Base-by-base conservation (phyloP, 2,888 invertebrate species). In the Gastrophysa polygoni region DNA sequence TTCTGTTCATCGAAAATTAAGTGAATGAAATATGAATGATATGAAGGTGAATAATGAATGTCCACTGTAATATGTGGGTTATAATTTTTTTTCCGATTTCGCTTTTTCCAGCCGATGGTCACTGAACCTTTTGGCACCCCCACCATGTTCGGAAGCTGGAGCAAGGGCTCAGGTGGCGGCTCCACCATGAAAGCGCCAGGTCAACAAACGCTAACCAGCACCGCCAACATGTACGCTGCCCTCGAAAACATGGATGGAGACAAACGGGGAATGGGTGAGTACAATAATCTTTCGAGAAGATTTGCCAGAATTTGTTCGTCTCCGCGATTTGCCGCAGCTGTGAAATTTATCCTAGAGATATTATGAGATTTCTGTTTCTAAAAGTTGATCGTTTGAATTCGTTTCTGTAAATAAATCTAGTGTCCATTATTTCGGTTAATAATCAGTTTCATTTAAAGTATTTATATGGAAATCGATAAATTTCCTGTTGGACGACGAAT, bases 81-180 rank as follows among this genome's bases (percentile, higher is more conserved):
- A 21, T 21, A 18, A 20, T 48, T 3, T 51, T 56, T 11, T 11
- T 56, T 11, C 10, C 6, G 32, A 32, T 32, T 38, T 17, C 50
- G 38, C 34, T 54, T 48, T 67, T 66, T 34, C n/a, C 58, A 82
- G 83, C 82, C 82, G 16, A 71, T 78, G n/a, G 77, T 78, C 64
- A 82, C 83, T 34, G 83, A 83, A 67, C 78, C 80, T 57, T 70
- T 86, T 21, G 85, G 85, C n/a, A 79, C 79, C 28, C 78, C 80
- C 59, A 72, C 71, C 8, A 70, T 76, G 68, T 85, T 79, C 64
- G 74, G 72, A 1, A 73, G 63, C 18, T 83, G 83, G 83, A 71
- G 73, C 55, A 76, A 77, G 51, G 82, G 82, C 29, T 79, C 82
- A 1, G 76, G 76, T 46, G 76, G 76, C 47, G 82, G 81, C 29